Evolutionary conservation across 1,140 invertebrate genomes (phyloP).

Genomic region (Drosophila sulfurigaster): DNA sequence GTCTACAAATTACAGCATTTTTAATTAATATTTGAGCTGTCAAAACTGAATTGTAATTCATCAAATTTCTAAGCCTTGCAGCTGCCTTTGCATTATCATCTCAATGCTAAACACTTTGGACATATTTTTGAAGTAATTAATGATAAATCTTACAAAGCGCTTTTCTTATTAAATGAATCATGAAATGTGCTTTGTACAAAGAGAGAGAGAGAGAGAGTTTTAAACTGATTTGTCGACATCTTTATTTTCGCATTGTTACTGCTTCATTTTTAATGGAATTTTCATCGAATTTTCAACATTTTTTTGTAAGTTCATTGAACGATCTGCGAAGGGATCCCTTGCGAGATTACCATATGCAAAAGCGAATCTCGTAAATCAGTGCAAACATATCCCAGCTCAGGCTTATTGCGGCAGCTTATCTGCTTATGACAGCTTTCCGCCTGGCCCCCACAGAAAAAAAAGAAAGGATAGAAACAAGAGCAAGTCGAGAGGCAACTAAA

Average conservation of each 20-base stretch:
- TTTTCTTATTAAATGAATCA: background rate
- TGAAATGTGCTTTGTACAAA: background rate
- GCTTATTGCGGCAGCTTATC: constrained; percentile 84
- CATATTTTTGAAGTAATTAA: background rate
- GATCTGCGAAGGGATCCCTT: constrained; percentile 36
- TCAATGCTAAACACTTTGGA: background rate
- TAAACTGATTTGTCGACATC: background rate
- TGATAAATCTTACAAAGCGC: background rate
- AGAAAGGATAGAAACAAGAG: constrained; percentile 10
- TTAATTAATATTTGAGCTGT: background rate
- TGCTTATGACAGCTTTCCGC: constrained; percentile 84
- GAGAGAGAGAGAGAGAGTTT: background rate
- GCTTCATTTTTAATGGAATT: background rate
- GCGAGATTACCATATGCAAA: constrained; percentile 84
- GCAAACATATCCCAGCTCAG: constrained; percentile 82
- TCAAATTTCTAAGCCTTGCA: background rate
- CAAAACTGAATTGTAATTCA: background rate
- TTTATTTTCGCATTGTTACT: constrained; percentile 6
- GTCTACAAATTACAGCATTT: background rate
- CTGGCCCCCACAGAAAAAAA: constrained; percentile 7
- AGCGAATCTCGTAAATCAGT: constrained; percentile 83
- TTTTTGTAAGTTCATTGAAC: constrained; percentile 71
- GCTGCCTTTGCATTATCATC: background rate
- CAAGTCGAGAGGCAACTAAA: background rate
- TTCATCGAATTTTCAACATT: constrained; percentile 29